Percentiles rank a stretch among this genome's conserved stretches.
Evolutionary conservation across 1,140 invertebrate species (phyloP).

Genomic region (Camponotus floridanus): DNA sequence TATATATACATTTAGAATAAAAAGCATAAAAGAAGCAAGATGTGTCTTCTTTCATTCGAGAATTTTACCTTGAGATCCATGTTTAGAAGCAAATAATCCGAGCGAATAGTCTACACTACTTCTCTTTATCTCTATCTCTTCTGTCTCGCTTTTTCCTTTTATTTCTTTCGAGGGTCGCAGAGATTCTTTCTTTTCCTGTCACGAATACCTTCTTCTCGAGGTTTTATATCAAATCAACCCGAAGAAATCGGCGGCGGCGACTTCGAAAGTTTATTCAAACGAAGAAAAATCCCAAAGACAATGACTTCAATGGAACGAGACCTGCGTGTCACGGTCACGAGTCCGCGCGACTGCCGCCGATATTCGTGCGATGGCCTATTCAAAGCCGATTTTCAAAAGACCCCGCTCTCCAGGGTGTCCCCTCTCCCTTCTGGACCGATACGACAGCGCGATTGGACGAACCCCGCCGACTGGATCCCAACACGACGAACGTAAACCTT

Average conservation of each 20-base stretch:
- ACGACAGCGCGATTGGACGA: slow-evolving; percentile 11
- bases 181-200: not conserved
- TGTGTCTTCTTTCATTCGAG: not conserved
- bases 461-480: slow-evolving; percentile 12
- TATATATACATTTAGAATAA: not conserved
- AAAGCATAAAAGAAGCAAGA: slow-evolving; percentile 1
- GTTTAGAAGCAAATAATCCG: not conserved
- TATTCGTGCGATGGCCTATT: slow-evolving; percentile 53
- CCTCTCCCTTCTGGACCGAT: slow-evolving; percentile 22
- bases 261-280: not conserved
- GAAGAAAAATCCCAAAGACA: not conserved
- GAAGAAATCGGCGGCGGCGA: not conserved
- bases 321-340: slow-evolving; percentile 61
- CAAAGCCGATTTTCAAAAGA: slow-evolving; percentile 71
- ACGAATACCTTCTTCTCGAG: not conserved
- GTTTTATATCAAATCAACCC: not conserved
- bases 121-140: not conserved
- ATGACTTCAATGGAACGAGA: not conserved
- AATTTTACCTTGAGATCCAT: slow-evolving; percentile 51
- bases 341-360: slow-evolving; percentile 57
- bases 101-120: not conserved
- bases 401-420: slow-evolving; percentile 22
- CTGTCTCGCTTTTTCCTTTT: not conserved
- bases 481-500: slow-evolving; percentile 18
- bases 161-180: not conserved